Conservation (phyloP, 2,888 invertebrate genomes). For the Calameuta idolon region DNA sequence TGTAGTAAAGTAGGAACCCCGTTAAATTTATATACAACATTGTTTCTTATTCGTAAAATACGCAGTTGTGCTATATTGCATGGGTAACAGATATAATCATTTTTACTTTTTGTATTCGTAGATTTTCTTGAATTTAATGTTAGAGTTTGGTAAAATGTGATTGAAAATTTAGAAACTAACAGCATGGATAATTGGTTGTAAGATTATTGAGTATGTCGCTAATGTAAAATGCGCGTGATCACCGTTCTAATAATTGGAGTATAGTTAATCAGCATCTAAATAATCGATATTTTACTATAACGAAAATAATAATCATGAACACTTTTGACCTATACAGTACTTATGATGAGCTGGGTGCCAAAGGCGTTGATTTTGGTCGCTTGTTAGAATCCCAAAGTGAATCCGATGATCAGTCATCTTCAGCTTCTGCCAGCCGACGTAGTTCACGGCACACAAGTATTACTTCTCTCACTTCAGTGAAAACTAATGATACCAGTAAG, state of each 20-base stretch:
- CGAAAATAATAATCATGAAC: background rate
- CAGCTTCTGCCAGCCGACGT: conserved; percentile 46
- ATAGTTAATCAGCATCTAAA: background rate
- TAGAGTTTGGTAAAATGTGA: too few relatives aligned
- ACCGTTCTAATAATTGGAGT: background rate
- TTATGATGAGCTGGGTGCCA: conserved; percentile 78
- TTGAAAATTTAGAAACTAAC: too few relatives aligned
- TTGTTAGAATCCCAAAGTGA: conserved; percentile 71
- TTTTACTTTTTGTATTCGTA: too few relatives aligned
- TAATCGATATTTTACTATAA: too few relatives aligned
- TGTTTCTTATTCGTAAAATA: too few relatives aligned
- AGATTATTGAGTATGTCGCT: background rate
- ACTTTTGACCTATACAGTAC: conserved; percentile 58
- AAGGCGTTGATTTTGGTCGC: conserved; percentile 83
- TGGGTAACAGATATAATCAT: too few relatives aligned
- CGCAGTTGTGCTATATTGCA: too few relatives aligned
- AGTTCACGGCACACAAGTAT: conserved; percentile 60
- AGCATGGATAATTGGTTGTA: too few relatives aligned
- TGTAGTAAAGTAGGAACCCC: too few relatives aligned
- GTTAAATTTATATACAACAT: too few relatives aligned
- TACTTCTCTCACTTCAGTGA: conserved; percentile 54
- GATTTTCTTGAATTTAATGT: too few relatives aligned
- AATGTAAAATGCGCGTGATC: background rate
- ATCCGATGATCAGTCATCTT: conserved; percentile 51
- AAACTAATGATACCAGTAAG: conserved; percentile 47